A percentile compares a stretch with the other conserved stretches of the same genome.
phyloP scores from a whole-genome alignment of 2,888 invertebrate genomes.

The Morpho helenor region DNA sequence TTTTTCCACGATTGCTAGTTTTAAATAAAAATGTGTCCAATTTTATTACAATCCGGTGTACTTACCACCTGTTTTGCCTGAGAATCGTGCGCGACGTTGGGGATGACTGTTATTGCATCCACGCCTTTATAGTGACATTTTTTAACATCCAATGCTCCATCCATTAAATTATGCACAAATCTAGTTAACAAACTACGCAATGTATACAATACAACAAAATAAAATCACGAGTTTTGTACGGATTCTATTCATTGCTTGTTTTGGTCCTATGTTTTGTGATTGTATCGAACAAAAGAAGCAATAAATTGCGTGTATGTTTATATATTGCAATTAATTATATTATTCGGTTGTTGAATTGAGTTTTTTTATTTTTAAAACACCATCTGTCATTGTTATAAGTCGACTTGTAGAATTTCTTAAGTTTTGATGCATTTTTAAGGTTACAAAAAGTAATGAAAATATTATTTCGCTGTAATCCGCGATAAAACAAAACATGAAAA shows the following conservation, averaged over 20 bases:
- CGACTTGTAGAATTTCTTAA: too few relatives aligned
- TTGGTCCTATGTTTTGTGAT: not conserved
- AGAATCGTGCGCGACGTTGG: constrained; percentile 18
- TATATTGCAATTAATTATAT: not conserved
- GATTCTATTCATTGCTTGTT: not conserved
- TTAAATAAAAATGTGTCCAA: not conserved
- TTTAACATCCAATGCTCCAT: constrained; percentile 1
- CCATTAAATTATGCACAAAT: not conserved
- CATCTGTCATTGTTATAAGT: not conserved
- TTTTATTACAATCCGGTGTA: constrained; percentile 12
- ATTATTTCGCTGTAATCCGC: too few relatives aligned
- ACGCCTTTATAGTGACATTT: not conserved
- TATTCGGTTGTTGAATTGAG: not conserved
- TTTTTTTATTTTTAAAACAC: not conserved
- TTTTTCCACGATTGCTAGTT: too few relatives aligned
- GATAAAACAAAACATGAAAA: too few relatives aligned
- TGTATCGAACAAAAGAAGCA: not conserved
- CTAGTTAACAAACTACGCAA: not conserved
- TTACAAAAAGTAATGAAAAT: too few relatives aligned
- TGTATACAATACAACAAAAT: constrained; percentile 1
- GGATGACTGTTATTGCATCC: constrained; percentile 6
- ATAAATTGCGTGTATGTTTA: constrained; percentile 1
- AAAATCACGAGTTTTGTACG: not conserved
- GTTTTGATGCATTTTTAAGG: too few relatives aligned
- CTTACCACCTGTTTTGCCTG: constrained; percentile 25